These are phyloP conservation scores for Gavialis gangeticus DNA, from an alignment of 2,113 vertebrate species.

Conservation along the genomic window DNA sequence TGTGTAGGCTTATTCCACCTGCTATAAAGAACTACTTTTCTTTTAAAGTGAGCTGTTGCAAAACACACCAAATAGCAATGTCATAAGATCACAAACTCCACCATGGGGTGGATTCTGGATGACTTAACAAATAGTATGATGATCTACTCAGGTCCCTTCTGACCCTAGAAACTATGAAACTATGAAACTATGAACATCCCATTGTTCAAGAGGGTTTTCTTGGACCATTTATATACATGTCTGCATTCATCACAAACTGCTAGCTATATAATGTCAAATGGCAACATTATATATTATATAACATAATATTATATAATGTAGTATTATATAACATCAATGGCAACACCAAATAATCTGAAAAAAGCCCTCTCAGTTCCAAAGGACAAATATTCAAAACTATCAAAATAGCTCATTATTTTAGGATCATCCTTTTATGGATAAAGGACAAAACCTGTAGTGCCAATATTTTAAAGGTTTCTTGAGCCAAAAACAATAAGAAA, in stretches of 20 bases:
- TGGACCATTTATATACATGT: neutral
- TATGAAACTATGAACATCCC: too few relatives aligned
- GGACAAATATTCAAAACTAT: neutral
- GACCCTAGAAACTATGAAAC: too few relatives aligned
- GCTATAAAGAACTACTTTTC: neutral
- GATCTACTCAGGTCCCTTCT: too few relatives aligned
- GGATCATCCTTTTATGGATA: neutral
- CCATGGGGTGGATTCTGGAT: neutral
- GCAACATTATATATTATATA: too few relatives aligned
- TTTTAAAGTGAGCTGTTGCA: neutral
- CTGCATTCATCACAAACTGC: neutral
- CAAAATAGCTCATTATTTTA: neutral
- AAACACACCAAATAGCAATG: neutral
- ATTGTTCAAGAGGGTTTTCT: neutral
- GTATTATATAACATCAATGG: neutral
- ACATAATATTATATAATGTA: too few relatives aligned
- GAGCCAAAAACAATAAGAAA: neutral
- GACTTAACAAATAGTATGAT: neutral
- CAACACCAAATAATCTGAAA: neutral
- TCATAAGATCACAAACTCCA: neutral
- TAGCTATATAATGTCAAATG: too few relatives aligned
- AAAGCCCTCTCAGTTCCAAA: neutral
- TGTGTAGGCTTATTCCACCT: neutral
- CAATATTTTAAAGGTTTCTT: neutral
- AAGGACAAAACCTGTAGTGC: neutral